A percentile compares a stretch with the other conserved stretches of the same genome.
Evolutionary conservation across 2,797 vertebrate species (phyloP).

Genomic region (Danio aesculapii): DNA sequence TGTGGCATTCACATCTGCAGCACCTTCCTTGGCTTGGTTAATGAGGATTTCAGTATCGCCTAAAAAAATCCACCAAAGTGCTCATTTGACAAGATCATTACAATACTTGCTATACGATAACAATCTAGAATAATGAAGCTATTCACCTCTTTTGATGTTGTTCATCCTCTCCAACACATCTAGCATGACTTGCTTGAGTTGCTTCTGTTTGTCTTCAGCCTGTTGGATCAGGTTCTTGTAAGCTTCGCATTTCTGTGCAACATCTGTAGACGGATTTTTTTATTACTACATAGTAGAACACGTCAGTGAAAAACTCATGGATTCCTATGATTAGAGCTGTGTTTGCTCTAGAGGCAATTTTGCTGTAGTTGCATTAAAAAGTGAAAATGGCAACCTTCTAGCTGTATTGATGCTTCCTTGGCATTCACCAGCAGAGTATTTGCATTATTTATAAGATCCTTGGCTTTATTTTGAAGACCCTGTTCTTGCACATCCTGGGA

Average conservation of each 20-base stretch:
- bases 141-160: conserved; percentile 80
- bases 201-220: conserved; percentile 71
- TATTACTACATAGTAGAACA: conserved; percentile 12
- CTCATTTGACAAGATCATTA: background rate
- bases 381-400: conserved; percentile 73
- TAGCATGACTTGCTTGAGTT: conserved; percentile 68
- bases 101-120: background rate
- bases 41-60: conserved; percentile 75
- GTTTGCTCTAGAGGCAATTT: background rate
- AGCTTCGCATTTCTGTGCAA: conserved; percentile 67
- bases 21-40: conserved; percentile 71
- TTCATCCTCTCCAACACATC: conserved; percentile 68
- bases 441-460: conserved; percentile 74
- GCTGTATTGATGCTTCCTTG: conserved; percentile 68
- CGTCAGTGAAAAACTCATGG: background rate
- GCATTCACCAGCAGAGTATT: conserved; percentile 71
- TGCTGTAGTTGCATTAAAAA: background rate
- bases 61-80: conserved; percentile 58
- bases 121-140: background rate
- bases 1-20: conserved; percentile 70
- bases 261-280: conserved; percentile 67
- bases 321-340: too few species aligned
- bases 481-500: conserved; percentile 78
- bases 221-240: conserved; percentile 69
- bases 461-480: conserved; percentile 76